Evolutionary conservation across 1,140 invertebrate species (phyloP).

Genomic region (Wiebesia pumilae): DNA sequence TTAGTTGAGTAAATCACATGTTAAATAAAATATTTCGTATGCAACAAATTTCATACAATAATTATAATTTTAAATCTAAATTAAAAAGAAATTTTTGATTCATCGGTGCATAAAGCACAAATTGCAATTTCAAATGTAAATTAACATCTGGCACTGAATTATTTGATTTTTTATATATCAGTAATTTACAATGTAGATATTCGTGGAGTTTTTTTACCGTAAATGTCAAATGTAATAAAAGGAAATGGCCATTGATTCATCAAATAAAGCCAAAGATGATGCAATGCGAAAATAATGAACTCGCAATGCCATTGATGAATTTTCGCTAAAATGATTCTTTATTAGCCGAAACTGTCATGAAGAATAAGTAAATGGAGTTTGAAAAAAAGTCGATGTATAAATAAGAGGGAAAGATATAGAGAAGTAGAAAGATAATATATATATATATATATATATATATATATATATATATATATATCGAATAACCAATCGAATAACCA

Average conservation of each 20-base stretch:
- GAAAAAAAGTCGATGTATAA: background rate
- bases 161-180: slow-evolving; percentile 8
- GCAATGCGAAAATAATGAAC: background rate
- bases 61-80: background rate
- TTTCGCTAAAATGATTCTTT: slow-evolving; percentile 4
- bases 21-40: no score
- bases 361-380: background rate
- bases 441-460: no score
- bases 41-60: background rate
- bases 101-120: background rate
- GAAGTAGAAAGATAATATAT: background rate
- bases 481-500: background rate
- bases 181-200: background rate
- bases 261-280: slow-evolving; percentile 22
- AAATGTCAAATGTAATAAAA: background rate
- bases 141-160: background rate
- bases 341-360: slow-evolving; percentile 19
- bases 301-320: slow-evolving; percentile 1
- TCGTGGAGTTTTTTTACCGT: background rate
- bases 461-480: no score
- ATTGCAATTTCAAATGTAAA: background rate
- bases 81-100: background rate
- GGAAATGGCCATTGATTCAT: slow-evolving; percentile 1
- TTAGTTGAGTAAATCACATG: no score
- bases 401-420: background rate